phyloP scores from a whole-genome alignment of 2,888 invertebrate species.

The Aphidius colemani region DNA sequence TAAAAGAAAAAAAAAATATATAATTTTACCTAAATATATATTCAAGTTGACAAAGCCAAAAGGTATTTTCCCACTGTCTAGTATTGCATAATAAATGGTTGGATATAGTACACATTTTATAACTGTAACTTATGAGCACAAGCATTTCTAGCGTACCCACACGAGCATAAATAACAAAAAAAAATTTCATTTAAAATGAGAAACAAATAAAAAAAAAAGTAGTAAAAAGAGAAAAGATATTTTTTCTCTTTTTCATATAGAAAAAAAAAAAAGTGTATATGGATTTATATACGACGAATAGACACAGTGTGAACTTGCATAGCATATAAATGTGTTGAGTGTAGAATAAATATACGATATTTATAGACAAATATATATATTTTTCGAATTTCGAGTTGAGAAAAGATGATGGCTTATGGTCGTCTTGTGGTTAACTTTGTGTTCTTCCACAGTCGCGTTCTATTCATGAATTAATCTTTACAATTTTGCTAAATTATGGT shows the following conservation, averaged over 20 bases:
- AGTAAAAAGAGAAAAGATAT: too few species aligned
- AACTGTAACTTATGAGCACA: conserved; percentile 11
- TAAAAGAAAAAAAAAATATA: too few species aligned
- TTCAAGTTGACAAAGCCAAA: conserved; percentile 13
- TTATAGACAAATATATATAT: conserved; percentile 4
- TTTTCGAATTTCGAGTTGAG: neutral
- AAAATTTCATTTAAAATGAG: too few species aligned
- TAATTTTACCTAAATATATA: neutral
- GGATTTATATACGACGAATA: too few species aligned
- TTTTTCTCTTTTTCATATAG: too few species aligned
- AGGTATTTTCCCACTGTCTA: conserved; percentile 23
- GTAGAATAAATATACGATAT: too few species aligned
- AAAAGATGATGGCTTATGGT: conserved; percentile 8
- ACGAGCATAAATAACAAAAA: neutral
- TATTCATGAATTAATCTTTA: too few species aligned
- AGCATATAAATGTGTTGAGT: too few species aligned
- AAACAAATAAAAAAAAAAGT: too few species aligned
- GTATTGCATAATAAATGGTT: conserved; percentile 23
- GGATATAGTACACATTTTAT: conserved; percentile 3
- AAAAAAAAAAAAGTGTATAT: too few species aligned
- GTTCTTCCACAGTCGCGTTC: neutral
- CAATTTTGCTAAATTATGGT: too few species aligned
- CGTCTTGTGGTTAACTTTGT: conserved; percentile 11
- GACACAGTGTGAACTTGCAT: too few species aligned
- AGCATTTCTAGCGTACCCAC: neutral